Conservation (phyloP, 1,140 invertebrate species). For the Bradysia coprophila region DNA sequence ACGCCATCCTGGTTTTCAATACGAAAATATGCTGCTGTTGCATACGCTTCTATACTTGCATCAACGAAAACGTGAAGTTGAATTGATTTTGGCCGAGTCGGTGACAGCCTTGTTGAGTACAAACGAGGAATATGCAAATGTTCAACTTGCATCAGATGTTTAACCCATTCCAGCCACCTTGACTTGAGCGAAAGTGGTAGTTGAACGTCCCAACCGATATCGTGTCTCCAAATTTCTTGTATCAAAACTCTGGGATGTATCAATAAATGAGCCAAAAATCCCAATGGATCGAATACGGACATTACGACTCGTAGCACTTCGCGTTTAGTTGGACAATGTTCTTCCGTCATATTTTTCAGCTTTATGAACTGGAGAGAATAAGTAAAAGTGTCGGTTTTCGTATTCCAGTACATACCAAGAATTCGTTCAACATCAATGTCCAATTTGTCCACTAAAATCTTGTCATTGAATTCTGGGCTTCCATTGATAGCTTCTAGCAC, state of each 20-base stretch:
- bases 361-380: constrained; percentile 1
- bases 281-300: constrained; percentile 11
- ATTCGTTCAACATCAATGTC: constrained; percentile 2
- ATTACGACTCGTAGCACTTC: constrained; percentile 8
- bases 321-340: constrained; percentile 4
- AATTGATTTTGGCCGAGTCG: not conserved
- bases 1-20: constrained; percentile 2
- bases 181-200: not conserved
- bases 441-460: not conserved
- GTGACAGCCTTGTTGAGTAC: constrained; percentile 3
- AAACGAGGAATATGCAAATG: constrained; percentile 10
- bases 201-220: constrained; percentile 9
- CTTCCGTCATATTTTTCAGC: constrained; percentile 6
- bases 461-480: not conserved
- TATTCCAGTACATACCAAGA: constrained; percentile 5
- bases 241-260: constrained; percentile 8
- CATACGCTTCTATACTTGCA: constrained; percentile 2
- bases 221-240: constrained; percentile 8
- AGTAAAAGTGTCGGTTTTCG: constrained; percentile 5
- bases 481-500: not conserved
- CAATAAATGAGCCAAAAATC: constrained; percentile 7
- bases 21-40: constrained; percentile 1
- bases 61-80: constrained; percentile 5
- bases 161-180: constrained; percentile 3
- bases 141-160: constrained; percentile 8